A percentile compares a stretch with the other conserved stretches of the same genome.
Evolutionary conservation across 2,113 vertebrate species (phyloP).

Genomic region (Chloropsis cyanopogon): DNA sequence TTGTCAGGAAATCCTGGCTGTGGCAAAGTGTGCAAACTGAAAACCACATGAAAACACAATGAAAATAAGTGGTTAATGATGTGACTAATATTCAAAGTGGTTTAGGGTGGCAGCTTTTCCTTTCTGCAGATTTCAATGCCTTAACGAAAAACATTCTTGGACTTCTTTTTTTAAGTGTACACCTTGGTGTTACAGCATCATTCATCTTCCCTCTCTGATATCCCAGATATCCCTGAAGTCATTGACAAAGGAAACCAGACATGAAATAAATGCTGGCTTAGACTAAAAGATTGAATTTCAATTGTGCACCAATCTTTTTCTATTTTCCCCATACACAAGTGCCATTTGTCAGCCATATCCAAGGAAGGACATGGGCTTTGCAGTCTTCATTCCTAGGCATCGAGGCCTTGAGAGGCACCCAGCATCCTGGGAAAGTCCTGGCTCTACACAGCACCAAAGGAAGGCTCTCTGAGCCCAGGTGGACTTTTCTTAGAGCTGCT

Average conservation of each 20-base stretch:
- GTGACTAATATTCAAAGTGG: neutral
- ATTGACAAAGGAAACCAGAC: neutral
- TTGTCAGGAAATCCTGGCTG: constrained; percentile 12
- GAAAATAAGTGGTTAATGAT: neutral
- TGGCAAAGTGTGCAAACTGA: neutral
- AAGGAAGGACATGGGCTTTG: neutral
- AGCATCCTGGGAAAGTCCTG: neutral
- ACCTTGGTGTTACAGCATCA: neutral
- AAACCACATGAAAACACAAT: neutral
- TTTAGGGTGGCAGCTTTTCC: neutral
- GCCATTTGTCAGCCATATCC: neutral
- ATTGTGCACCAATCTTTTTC: neutral
- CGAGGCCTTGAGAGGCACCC: neutral
- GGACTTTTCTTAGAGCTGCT: neutral
- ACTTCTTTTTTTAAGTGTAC: neutral
- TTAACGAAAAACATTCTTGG: neutral
- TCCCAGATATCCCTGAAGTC: neutral
- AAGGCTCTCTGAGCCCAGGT: neutral
- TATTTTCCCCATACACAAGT: neutral
- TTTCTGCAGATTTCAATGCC: neutral
- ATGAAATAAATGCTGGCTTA: neutral
- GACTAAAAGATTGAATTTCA: neutral
- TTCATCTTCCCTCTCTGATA: neutral
- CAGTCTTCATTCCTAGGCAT: neutral
- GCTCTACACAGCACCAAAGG: neutral